Base-by-base conservation (phyloP, 1,140 invertebrate species). In the Scylla paramamosain region DNA sequence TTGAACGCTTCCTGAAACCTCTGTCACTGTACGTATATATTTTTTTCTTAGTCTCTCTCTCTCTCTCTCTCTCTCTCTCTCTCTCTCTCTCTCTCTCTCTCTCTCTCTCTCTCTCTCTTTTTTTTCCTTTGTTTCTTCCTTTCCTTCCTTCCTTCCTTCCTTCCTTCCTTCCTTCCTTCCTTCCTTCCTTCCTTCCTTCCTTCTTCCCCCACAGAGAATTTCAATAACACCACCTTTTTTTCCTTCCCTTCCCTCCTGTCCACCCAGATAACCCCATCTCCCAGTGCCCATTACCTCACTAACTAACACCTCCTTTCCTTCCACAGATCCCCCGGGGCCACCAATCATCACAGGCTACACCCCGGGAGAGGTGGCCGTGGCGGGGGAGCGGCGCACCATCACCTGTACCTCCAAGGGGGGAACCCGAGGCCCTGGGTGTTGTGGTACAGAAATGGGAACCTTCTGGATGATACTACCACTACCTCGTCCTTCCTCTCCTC, bases 301-400 rank as follows among this genome's bases (percentile, higher is more conserved):
- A 86, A 20, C 84, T 0, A 39, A n/a, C 52, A 28, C 59, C 28
- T 29, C 46, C 28, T 25, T 88, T 48, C 28, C 95, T 96, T 96
- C 97, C 97, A 89, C 97, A 99, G 99, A 99, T 98, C 98, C 99
- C 7, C 99, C 99, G 0, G 98, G 98, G 84, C 97, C 98, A 4
- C 99, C 99, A 0, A 98, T 98, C 97, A 99, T 99, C 96, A 98
- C 99, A 96, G 99, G 99, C 0, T 99, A 99, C 97, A 98, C 98
- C 3, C 98, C 98, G 96, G 98, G 98, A 0, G 98, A 99, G 96
- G 98, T 98, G 0, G 98, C 99, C 6, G 97, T 98, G n/a, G 98
- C 98, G 46, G 99, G 99, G 3, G 98, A 99, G 97, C 98, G 98
- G 59, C 97, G 99, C 7, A 98, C 98, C 96, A 97, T 99, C 94